Percentiles rank a stretch among this genome's conserved stretches.
Evolutionary conservation across 1,140 invertebrate species (phyloP).

Genomic region (Leptonema lineaticorne): DNA sequence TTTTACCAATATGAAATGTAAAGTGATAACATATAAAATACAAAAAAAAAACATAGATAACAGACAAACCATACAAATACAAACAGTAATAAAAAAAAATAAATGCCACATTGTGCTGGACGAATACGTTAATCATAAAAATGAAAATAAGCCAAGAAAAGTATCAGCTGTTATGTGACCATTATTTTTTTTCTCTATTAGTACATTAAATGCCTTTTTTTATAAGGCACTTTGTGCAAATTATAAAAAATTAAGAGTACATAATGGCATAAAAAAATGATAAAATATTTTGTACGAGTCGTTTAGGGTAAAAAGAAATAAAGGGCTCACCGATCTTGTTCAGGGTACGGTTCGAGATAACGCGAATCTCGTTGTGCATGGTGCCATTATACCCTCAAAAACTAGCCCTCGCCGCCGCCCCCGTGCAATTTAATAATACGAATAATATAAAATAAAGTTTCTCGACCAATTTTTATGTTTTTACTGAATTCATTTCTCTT

Average conservation of each 20-base stretch:
- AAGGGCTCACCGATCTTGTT: no score
- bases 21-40: not conserved
- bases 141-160: slow-evolving; percentile 1
- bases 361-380: no score
- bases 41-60: not conserved
- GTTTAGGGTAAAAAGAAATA: no score
- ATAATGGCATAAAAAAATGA: not conserved
- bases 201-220: slow-evolving; percentile 36
- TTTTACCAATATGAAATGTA: not conserved
- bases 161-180: not conserved
- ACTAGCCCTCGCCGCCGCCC: no score
- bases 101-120: slow-evolving; percentile 20
- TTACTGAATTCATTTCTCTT: no score
- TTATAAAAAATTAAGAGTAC: not conserved
- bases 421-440: no score
- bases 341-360: no score
- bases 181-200: not conserved
- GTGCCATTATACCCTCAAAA: no score
- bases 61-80: not conserved
- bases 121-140: not conserved
- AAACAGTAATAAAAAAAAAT: not conserved
- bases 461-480: no score
- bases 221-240: slow-evolving; percentile 38
- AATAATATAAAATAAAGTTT: no score
- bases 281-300: no score